phyloP scores from a whole-genome alignment of 30 jellyfish, hydroid and myxozoan genomes.

The Cassiopea xamachana region DNA sequence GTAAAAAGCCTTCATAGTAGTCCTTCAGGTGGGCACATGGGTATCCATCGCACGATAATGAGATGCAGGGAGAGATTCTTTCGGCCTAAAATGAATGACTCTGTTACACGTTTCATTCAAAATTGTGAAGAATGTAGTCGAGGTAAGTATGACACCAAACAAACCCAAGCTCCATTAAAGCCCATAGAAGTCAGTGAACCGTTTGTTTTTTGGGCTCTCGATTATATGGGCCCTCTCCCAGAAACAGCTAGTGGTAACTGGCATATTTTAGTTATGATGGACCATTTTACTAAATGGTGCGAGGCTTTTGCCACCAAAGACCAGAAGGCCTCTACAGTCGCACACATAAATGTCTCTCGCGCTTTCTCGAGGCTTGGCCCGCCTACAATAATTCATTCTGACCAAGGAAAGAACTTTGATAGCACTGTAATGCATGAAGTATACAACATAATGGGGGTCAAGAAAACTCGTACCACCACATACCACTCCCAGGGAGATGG shows the following conservation, averaged over 20 bases:
- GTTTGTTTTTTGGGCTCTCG: too few relatives aligned
- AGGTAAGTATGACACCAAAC: too few relatives aligned
- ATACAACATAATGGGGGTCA: slow-evolving; percentile 18
- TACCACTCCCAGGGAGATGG: slow-evolving; percentile 40
- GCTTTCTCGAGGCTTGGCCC: slow-evolving; percentile 35
- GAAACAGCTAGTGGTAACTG: too few relatives aligned
- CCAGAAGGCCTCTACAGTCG: slow-evolving; percentile 49
- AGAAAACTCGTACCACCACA: slow-evolving; percentile 8
- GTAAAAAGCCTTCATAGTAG: slow-evolving; percentile 43
- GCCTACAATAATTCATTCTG: slow-evolving; percentile 45
- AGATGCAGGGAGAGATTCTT: neutral
- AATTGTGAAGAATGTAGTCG: neutral
- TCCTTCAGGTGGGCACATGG: slow-evolving; percentile 38
- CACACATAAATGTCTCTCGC: slow-evolving; percentile 19
- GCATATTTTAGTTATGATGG: too few relatives aligned
- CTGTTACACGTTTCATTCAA: neutral
- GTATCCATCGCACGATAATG: neutral
- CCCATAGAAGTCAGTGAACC: too few relatives aligned
- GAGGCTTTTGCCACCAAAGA: slow-evolving; percentile 26
- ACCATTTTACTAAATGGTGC: slow-evolving; percentile 32
- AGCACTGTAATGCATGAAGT: slow-evolving; percentile 32
- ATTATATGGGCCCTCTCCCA: too few relatives aligned
- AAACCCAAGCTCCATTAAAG: too few relatives aligned
- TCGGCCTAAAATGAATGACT: too few relatives aligned
- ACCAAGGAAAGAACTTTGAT: slow-evolving; percentile 39